These are phyloP conservation scores for Omphaloscelis lunosa DNA, from an alignment of 2,888 invertebrate species.

Conservation along the genomic window DNA sequence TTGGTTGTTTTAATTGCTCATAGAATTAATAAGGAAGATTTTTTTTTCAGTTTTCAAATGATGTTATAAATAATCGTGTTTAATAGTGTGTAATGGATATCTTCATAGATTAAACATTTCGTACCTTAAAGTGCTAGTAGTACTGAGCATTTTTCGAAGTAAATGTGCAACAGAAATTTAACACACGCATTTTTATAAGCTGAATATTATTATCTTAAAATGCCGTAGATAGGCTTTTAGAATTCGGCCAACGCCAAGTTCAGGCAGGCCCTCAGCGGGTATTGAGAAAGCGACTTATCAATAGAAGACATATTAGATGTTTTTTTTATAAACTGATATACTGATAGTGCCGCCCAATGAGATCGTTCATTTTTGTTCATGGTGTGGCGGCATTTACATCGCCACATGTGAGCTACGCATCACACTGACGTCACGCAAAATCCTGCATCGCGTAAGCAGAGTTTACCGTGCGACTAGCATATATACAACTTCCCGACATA, in stretches of 20 bases:
- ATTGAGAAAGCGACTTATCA: conserved; percentile 19
- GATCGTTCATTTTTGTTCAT: neutral
- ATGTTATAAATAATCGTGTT: neutral
- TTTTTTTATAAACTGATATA: neutral
- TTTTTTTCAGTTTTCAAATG: neutral
- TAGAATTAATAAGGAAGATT: neutral
- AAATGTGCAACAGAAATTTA: neutral
- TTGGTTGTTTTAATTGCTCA: neutral
- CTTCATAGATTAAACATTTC: neutral
- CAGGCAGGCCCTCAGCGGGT: neutral
- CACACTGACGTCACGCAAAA: too few species aligned
- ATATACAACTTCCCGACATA: too few species aligned
- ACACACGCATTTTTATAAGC: neutral
- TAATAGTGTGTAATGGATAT: neutral
- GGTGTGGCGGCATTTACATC: too few species aligned
- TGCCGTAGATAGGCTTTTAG: neutral
- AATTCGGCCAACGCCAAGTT: neutral
- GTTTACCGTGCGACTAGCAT: too few species aligned
- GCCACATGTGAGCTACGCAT: too few species aligned
- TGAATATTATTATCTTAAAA: neutral
- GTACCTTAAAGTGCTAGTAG: too few species aligned
- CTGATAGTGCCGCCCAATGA: neutral
- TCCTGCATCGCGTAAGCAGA: too few species aligned
- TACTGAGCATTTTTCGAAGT: neutral
- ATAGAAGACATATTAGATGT: neutral